Base-by-base conservation (phyloP, 23 tunicate species). In the Phallusia fumigata region DNA sequence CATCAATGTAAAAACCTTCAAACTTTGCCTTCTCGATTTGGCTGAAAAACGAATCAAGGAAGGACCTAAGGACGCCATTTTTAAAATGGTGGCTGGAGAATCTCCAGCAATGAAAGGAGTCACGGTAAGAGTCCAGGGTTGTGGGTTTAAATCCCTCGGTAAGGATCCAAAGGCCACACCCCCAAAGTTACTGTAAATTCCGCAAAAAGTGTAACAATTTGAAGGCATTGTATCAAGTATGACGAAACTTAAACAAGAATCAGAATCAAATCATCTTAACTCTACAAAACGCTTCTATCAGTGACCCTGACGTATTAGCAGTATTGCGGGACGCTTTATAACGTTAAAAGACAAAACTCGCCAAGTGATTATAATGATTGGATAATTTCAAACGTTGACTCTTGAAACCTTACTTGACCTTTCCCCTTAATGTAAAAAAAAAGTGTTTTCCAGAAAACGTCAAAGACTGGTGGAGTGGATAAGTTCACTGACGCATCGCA, bases 401-500 rank as follows among this genome's bases (percentile, higher is more conserved):
- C 18, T 51, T 51, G 58, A 51, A n/a, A n/a, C n/a, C 47, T 40
- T 10, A 3, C 47, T 40, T 40, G 47, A n/a, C 47, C 5, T 40
- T 40, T 40, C 47, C 47, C 8, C 5, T 5, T 40, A 40, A 10
- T 40, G 10, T 10, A 5, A 6, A 6, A 21, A 58, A 11, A 58
- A 58, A 58, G 28, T 58, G 18, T n/a, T 24, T 18, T 21, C 22
- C 76, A 95, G 99, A 91, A 84, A 95, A 90, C 92, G 0, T 84
- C 96, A 16, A 90, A 90, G 51, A 90, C 90, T 22, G 92, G 92
- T 5, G 91, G 91, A 0, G 99, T 95, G 50, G 96, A 84, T 5
- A 92, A 88, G 73, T 90, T 95, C 91, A 95, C 99, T 15, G 99
- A 95, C 51, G 78, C 99, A 2, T 85, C 91, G 30, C 75, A 83